Conservation (phyloP, 2,113 vertebrate genomes). For the Upupa epops region DNA sequence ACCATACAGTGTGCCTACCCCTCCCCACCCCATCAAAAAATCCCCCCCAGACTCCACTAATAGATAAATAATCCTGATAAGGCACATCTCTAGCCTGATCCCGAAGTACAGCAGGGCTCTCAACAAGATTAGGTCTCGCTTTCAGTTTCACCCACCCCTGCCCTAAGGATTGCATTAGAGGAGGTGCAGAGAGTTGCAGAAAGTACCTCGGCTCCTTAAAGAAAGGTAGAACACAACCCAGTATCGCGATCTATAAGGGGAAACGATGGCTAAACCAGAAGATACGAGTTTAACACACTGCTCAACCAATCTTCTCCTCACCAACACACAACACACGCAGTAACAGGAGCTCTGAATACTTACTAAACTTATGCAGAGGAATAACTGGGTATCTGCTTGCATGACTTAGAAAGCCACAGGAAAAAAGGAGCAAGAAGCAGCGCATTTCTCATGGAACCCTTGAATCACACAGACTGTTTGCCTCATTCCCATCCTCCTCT, state of each 20-base stretch:
- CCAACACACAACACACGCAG: background rate
- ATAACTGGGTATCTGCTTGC: constrained; percentile 11
- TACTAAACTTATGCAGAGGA: constrained; percentile 48
- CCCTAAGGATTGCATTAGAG: background rate
- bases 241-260: background rate
- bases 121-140: constrained; percentile 5
- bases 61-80: background rate
- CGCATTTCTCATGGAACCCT: constrained; percentile 21
- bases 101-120: background rate
- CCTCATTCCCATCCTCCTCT: constrained; percentile 24
- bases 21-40: background rate
- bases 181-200: constrained; percentile 12
- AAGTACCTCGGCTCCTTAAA: background rate
- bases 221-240: background rate
- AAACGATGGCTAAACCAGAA: constrained; percentile 16
- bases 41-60: background rate
- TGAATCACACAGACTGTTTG: background rate
- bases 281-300: background rate
- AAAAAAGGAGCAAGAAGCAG: constrained; percentile 22
- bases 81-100: background rate
- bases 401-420: background rate
- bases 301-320: background rate
- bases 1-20: background rate
- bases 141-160: constrained; percentile 48
- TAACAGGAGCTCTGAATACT: constrained; percentile 45